A percentile compares a stretch with the other conserved stretches of the same genome.
These are phyloP conservation scores for Poecile montanus DNA, from an alignment of 2,797 vertebrate species.

Conservation along the genomic window DNA sequence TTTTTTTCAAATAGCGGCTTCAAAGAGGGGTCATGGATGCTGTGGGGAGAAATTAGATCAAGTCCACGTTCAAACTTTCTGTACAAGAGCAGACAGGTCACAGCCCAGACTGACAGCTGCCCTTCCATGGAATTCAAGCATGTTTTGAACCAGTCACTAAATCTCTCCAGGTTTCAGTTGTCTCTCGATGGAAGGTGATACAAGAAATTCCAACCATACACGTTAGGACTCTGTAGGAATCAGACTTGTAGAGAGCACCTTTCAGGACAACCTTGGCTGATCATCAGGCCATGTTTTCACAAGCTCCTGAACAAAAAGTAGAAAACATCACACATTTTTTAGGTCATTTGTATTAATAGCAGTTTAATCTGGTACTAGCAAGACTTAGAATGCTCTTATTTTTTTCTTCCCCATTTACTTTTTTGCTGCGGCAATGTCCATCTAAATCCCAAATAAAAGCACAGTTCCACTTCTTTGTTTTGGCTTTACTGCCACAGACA, in stretches of 20 bases:
- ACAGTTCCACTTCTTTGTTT: background rate
- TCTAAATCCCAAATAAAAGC: background rate
- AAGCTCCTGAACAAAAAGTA: background rate
- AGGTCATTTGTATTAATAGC: background rate
- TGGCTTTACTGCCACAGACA: background rate
- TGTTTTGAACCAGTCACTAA: background rate
- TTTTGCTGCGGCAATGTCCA: background rate
- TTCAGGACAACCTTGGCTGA: background rate
- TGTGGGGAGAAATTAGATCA: background rate
- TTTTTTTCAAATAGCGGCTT: background rate
- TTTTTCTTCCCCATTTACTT: background rate
- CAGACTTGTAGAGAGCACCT: background rate
- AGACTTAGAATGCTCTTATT: background rate
- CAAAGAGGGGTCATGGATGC: background rate
- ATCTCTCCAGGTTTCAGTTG: background rate
- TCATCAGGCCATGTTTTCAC: background rate
- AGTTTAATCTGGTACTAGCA: background rate
- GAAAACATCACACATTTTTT: background rate
- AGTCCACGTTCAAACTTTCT: background rate
- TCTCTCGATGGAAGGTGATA: background rate
- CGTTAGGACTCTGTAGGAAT: accelerated
- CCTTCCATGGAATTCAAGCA: background rate
- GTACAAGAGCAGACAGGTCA: background rate
- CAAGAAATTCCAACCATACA: background rate
- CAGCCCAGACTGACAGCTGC: accelerated